Evolutionary conservation across 2,888 invertebrate species (phyloP), one percentile per base, ranked within the genome.

Genomic region (Galeruca laticollis): DNA sequence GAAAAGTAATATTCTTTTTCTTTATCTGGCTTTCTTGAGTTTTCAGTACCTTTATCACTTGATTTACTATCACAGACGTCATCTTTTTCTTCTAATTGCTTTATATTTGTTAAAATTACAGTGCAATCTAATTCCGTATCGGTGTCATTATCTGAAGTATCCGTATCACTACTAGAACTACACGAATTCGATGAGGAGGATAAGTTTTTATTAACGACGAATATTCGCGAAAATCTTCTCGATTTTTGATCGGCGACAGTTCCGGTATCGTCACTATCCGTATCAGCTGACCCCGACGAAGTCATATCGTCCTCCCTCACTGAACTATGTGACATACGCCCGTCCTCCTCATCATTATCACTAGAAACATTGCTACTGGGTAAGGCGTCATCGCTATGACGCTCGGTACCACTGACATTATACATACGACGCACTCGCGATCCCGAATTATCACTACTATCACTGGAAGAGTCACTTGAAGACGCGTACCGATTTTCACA

Each of bases 91-190:
- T 76, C 73, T 49, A 85, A 68, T 33, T 76, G 80, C 70, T 83
- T 84, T 13, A 85, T 78, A 71, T 84, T 82, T n/a, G 82, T 85
- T 51, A 85, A 76, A 40, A 85, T 76, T 1, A 88, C 86, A 35
- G 86, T 87, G 74, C 84, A 84, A 74, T 88, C 88, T 61, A 85
- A 82, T 78, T 88, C 88, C 0, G 87, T 87, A 69, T 88, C 88
- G 3, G 88, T 87, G 76, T 90, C 90, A 74, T 91, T 89, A 80
- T 92, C 91, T 37, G 91, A 91, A 59, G 90, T 89, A 77, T 90
- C 88, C 60, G 87, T 89, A 59, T 90, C 89, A 51, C 88, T 86
- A 68, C 89, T 90, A 0, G 89, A 74, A 13, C 77, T 75, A 5
- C 73, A 76, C 18, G 79, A 75, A 13, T 78, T 77, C 1, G 80